These are phyloP conservation scores for Drosophila bifasciata DNA, from an alignment of 1,140 invertebrate genomes.

Conservation along the genomic window DNA sequence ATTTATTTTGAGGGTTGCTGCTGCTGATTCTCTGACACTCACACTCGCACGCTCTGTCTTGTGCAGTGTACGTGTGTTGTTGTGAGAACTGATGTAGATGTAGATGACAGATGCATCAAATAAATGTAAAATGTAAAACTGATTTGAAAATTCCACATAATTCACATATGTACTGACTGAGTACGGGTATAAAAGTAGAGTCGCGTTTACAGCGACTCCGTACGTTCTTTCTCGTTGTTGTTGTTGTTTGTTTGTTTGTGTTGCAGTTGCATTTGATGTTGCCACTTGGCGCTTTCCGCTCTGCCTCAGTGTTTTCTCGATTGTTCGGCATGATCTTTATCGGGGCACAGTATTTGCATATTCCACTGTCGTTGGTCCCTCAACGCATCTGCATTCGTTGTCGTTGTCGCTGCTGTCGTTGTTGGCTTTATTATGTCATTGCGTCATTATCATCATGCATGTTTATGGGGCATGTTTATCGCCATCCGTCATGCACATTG, in stretches of 20 bases:
- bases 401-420: constrained; percentile 26
- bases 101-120: too few species aligned
- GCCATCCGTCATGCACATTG: constrained; percentile 81
- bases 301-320: constrained; percentile 35
- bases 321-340: constrained; percentile 74
- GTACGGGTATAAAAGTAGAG: too few species aligned
- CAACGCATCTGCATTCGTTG: constrained; percentile 35
- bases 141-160: too few species aligned
- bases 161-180: too few species aligned
- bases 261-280: constrained; percentile 30
- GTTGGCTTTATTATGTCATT: constrained; percentile 80
- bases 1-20: too few species aligned
- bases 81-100: too few species aligned
- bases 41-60: too few species aligned
- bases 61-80: too few species aligned
- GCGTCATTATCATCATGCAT: constrained; percentile 62
- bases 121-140: too few species aligned
- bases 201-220: too few species aligned
- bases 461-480: constrained; percentile 61
- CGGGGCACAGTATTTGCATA: constrained; percentile 73
- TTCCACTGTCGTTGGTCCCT: constrained; percentile 46
- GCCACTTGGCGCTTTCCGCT: constrained; percentile 23
- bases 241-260: constrained; percentile 14
- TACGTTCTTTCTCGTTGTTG: constrained; percentile 11
- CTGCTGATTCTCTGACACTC: too few species aligned